Conservation (phyloP, 2,888 invertebrate species). For the Nomada ferruginata region DNA sequence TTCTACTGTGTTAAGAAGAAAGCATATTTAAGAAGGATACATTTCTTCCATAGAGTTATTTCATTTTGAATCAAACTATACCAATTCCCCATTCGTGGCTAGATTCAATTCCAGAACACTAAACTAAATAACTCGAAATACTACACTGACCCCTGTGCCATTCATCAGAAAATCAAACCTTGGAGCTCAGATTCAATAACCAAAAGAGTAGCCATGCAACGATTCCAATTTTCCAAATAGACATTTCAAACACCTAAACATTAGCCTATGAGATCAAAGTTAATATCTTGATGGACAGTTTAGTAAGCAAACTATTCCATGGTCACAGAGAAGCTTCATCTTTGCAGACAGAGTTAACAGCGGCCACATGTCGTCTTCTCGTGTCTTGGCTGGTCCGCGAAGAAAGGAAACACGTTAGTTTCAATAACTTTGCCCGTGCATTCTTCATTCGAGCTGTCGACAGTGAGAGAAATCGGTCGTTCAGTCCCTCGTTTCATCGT, state of each 20-base stretch:
- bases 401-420: conserved; percentile 7
- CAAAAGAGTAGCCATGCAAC: not conserved
- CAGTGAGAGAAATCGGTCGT: conserved; percentile 45
- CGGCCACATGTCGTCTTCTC: conserved; percentile 12
- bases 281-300: conserved; percentile 23
- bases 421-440: conserved; percentile 40
- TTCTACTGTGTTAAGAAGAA: no score
- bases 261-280: conserved; percentile 2
- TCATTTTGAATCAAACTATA: no score
- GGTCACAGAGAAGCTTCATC: not conserved
- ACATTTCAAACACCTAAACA: not conserved
- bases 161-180: no score
- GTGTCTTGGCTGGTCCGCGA: not conserved
- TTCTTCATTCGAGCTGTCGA: conserved; percentile 40
- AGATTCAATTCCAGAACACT: no score
- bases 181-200: not conserved
- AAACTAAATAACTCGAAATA: no score
- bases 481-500: conserved; percentile 45
- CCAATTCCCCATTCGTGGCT: no score
- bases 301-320: conserved; percentile 4
- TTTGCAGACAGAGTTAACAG: conserved; percentile 17
- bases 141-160: no score
- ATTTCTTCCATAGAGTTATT: no score
- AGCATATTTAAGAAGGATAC: no score
- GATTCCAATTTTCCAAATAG: not conserved